Conservation (phyloP, 2,888 invertebrate species). For the Choristoneura rosaceana region DNA sequence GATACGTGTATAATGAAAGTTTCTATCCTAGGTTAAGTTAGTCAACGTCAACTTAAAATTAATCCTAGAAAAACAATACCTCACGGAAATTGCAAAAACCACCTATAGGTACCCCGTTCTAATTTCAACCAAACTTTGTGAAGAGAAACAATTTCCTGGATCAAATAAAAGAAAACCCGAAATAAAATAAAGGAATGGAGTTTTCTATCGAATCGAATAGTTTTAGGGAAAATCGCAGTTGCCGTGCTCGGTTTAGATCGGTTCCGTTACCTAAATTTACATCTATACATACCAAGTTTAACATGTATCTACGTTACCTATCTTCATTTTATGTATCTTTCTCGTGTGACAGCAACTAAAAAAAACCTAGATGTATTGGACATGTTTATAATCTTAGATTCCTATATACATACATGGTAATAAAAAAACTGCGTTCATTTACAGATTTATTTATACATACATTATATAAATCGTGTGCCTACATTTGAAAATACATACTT, state of each 20-base stretch:
- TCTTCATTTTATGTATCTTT: not conserved
- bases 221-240: conserved; percentile 80
- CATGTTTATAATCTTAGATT: no score
- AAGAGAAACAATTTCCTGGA: conserved; percentile 38
- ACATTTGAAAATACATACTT: no score
- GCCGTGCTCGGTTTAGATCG: conserved; percentile 70
- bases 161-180: conserved; percentile 49
- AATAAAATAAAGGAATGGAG: conserved; percentile 79
- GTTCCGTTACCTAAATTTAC: conserved; percentile 61
- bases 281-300: conserved; percentile 42
- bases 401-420: no score
- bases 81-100: not conserved
- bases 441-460: no score
- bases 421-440: no score
- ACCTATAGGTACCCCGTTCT: conserved; percentile 24
- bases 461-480: no score
- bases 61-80: not conserved
- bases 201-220: conserved; percentile 79
- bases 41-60: not conserved
- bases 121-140: conserved; percentile 37
- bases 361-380: no score
- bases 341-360: no score
- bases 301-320: not conserved
- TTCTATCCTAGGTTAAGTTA: not conserved
- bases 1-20: not conserved